These are phyloP conservation scores for Psittacula echo DNA, from an alignment of 2,797 vertebrate genomes.

Conservation along the genomic window DNA sequence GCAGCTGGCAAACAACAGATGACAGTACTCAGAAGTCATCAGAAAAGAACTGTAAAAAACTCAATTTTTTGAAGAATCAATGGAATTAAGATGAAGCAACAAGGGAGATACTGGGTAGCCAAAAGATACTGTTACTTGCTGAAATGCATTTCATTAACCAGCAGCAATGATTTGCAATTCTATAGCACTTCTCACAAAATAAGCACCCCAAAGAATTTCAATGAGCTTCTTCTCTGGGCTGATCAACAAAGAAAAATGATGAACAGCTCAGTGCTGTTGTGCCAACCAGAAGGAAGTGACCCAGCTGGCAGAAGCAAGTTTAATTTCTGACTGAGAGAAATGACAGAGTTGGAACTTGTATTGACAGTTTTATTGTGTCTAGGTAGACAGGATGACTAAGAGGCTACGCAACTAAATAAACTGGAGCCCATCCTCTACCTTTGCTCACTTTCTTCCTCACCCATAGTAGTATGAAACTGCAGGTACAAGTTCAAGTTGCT, in stretches of 20 bases:
- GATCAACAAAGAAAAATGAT: conserved; percentile 14
- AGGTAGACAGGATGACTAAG: neutral
- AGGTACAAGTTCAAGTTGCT: neutral
- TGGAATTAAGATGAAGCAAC: neutral
- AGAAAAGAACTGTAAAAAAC: neutral
- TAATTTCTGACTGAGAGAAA: conserved; percentile 43
- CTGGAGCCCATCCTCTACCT: neutral
- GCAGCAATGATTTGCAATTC: conserved; percentile 39
- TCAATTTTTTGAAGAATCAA: neutral
- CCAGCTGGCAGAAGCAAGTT: conserved; percentile 22
- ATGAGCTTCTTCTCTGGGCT: neutral
- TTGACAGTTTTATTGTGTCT: neutral
- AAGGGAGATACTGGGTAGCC: neutral
- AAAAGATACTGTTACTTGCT: conserved; percentile 27
- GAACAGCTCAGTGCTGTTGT: neutral
- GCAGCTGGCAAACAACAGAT: conserved; percentile 12
- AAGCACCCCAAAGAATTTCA: conserved; percentile 5
- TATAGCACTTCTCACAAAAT: conserved; percentile 5
- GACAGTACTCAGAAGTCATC: neutral
- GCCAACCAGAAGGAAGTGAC: conserved; percentile 10
- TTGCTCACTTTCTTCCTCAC: neutral
- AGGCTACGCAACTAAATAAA: neutral
- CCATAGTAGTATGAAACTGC: neutral
- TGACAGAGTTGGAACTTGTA: neutral
- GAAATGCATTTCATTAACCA: conserved; percentile 45